phyloP scores from a whole-genome alignment of 1,140 invertebrate genomes.

The Mya arenaria region DNA sequence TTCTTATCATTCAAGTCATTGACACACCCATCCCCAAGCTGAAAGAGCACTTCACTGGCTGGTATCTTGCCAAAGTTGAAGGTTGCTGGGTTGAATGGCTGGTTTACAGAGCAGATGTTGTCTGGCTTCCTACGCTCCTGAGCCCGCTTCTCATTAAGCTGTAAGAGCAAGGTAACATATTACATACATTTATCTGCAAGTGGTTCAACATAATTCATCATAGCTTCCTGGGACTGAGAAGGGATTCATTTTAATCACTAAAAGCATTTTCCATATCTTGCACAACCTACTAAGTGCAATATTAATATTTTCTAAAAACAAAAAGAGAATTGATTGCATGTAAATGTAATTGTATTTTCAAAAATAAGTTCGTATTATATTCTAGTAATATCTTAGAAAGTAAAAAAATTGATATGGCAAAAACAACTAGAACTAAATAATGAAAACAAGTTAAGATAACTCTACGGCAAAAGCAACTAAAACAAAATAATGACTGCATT shows the following conservation, averaged over 20 bases:
- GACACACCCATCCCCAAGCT: constrained; percentile 59
- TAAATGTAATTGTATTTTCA: not conserved
- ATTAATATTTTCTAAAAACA: too few relatives aligned
- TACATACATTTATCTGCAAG: too few relatives aligned
- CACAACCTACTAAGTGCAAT: too few relatives aligned
- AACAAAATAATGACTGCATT: too few relatives aligned
- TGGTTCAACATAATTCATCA: too few relatives aligned
- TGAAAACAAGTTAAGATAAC: too few relatives aligned
- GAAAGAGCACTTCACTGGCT: constrained; percentile 84
- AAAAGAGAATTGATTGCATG: not conserved
- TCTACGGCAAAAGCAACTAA: too few relatives aligned
- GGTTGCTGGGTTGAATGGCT: constrained; percentile 84
- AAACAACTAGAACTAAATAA: too few relatives aligned
- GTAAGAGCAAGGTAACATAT: constrained; percentile 46
- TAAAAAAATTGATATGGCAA: too few relatives aligned
- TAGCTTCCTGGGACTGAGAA: too few relatives aligned
- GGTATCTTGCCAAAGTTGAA: constrained; percentile 88
- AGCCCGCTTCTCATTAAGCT: constrained; percentile 86
- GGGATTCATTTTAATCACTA: too few relatives aligned
- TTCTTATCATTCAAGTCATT: constrained; percentile 61
- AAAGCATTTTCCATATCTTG: too few relatives aligned
- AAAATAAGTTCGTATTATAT: not conserved
- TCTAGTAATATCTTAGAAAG: not conserved
- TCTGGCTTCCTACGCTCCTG: constrained; percentile 84
- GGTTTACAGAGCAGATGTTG: constrained; percentile 82